Conservation (phyloP, 2,113 vertebrate genomes). For the Corapipo altera region DNA sequence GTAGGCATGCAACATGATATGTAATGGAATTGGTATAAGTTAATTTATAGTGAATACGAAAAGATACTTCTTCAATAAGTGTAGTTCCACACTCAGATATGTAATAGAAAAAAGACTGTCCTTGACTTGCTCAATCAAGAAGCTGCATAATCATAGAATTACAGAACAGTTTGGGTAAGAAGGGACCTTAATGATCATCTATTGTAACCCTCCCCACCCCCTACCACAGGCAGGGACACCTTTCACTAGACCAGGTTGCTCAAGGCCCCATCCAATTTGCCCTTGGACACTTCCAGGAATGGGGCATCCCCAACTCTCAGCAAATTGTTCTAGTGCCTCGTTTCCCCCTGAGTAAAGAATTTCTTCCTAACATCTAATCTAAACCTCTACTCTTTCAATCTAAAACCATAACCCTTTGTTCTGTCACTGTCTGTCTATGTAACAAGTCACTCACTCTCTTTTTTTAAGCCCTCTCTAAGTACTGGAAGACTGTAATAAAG, state of each 20-base stretch:
- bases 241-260: background rate
- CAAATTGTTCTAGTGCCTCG: background rate
- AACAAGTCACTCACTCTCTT: background rate
- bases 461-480: background rate
- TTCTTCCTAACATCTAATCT: background rate
- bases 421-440: background rate
- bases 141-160: background rate
- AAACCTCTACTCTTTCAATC: background rate
- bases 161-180: background rate
- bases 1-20: background rate
- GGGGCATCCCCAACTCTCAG: background rate
- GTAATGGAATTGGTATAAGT: background rate
- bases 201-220: background rate
- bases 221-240: background rate
- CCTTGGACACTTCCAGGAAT: background rate
- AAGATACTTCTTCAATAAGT: background rate
- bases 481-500: background rate
- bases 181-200: background rate
- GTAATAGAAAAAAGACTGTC: background rate
- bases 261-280: background rate
- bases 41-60: background rate
- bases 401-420: background rate
- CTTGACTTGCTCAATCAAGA: background rate
- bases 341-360: background rate
- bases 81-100: background rate